These are phyloP conservation scores for Eutrigla gurnardus DNA, from an alignment of 2,797 vertebrate genomes.

Conservation along the genomic window DNA sequence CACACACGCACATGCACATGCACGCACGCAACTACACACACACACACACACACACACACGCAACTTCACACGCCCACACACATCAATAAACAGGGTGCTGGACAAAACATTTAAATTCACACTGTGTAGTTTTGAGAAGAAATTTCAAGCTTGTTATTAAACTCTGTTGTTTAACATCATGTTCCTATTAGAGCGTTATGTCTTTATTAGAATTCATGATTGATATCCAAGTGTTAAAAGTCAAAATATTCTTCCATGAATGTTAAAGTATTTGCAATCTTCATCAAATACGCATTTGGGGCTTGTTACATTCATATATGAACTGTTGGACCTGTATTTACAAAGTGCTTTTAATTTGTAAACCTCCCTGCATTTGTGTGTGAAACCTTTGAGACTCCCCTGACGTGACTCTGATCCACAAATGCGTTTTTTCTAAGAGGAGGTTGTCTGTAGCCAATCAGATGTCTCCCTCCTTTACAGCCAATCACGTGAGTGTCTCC, in stretches of 20 bases:
- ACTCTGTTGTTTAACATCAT: slow-evolving; percentile 27
- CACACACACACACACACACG: neutral
- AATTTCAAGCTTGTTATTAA: slow-evolving; percentile 16
- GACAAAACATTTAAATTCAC: slow-evolving; percentile 45
- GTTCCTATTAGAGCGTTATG: slow-evolving; percentile 6
- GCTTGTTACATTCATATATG: too few species aligned
- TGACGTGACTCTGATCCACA: too few species aligned
- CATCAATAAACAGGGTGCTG: neutral
- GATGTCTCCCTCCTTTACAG: too few species aligned
- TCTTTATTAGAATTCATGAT: slow-evolving; percentile 20
- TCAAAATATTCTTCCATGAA: slow-evolving; percentile 38
- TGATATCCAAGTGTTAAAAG: slow-evolving; percentile 29
- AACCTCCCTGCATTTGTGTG: too few species aligned
- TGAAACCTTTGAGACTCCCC: too few species aligned
- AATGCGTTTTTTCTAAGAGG: too few species aligned
- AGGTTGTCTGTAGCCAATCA: too few species aligned
- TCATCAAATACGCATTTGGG: too few species aligned
- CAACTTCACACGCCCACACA: neutral
- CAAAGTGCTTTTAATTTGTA: too few species aligned
- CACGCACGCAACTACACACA: slow-evolving; percentile 1
- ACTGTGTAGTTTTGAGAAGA: slow-evolving; percentile 50
- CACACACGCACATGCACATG: neutral
- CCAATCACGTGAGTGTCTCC: too few species aligned
- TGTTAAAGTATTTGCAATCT: too few species aligned
- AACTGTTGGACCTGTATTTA: too few species aligned